These are phyloP conservation scores for Alosa sapidissima DNA, from an alignment of 2,797 vertebrate species.

Conservation along the genomic window DNA sequence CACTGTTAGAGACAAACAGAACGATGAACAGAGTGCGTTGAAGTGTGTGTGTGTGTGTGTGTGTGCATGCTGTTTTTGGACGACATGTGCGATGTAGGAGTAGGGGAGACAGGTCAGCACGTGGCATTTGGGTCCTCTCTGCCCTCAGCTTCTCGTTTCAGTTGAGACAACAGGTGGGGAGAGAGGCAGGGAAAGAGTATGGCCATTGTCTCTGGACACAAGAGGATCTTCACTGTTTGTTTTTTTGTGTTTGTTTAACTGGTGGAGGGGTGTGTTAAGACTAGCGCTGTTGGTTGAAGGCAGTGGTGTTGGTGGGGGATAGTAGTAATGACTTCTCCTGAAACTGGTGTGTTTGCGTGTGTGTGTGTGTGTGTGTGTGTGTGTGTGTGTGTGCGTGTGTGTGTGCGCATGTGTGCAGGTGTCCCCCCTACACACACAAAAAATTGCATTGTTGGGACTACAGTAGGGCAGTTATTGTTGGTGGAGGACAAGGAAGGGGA, in stretches of 20 bases:
- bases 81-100: not conserved
- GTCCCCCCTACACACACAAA: no score
- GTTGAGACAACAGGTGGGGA: constrained; percentile 53
- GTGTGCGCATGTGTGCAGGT: no score
- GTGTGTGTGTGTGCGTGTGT: not conserved
- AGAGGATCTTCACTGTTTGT: constrained; percentile 50
- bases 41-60: constrained; percentile 7
- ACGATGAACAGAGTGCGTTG: constrained; percentile 28
- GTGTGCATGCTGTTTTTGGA: not conserved
- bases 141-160: constrained; percentile 33
- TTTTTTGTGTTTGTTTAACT: constrained; percentile 39
- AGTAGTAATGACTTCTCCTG: no score
- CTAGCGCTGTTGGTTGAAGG: not conserved
- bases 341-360: not conserved
- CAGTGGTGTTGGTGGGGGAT: not conserved
- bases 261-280: not conserved
- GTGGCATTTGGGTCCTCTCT: not conserved
- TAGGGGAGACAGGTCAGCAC: not conserved
- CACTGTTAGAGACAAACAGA: constrained; percentile 33
- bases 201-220: constrained; percentile 46
- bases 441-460: no score
- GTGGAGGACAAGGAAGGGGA: not conserved
- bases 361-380: constrained; percentile 21
- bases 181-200: constrained; percentile 31
- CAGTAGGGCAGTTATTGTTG: no score